Evolutionary conservation across 2,113 vertebrate genomes (phyloP).

Genomic region (Camarhynchus parvulus): DNA sequence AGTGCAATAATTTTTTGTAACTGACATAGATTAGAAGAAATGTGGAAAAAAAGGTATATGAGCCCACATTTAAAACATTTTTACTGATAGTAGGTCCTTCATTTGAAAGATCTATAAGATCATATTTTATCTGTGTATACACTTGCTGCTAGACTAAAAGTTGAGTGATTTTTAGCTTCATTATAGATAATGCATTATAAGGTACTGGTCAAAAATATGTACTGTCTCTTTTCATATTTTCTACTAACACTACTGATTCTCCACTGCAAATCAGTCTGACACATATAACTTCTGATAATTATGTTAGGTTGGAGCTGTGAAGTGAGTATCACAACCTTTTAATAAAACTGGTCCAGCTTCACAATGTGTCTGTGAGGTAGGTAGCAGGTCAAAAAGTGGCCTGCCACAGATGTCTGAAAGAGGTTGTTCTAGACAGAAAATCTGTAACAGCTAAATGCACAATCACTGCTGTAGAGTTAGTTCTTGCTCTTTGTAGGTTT

Average conservation of each 20-base stretch:
- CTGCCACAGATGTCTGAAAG: background rate
- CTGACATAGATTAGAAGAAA: background rate
- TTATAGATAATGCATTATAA: background rate
- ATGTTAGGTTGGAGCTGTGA: background rate
- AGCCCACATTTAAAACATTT: background rate
- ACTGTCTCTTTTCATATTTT: background rate
- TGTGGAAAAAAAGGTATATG: background rate
- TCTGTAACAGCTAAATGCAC: background rate
- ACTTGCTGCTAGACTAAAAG: background rate
- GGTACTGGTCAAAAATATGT: background rate
- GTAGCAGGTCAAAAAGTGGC: background rate
- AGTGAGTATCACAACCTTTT: background rate
- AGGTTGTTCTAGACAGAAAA: background rate
- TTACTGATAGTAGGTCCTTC: background rate
- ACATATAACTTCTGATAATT: background rate
- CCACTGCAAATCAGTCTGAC: background rate
- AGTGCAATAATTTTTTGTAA: background rate
- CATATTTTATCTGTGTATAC: background rate
- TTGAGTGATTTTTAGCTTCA: background rate
- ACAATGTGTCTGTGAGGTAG: background rate
- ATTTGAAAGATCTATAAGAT: background rate
- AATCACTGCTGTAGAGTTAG: background rate
- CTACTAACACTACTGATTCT: background rate
- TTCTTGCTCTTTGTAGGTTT: background rate
- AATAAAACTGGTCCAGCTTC: background rate